Evolutionary conservation across 1,140 invertebrate species (phyloP).

Genomic region (Orius insidiosus): DNA sequence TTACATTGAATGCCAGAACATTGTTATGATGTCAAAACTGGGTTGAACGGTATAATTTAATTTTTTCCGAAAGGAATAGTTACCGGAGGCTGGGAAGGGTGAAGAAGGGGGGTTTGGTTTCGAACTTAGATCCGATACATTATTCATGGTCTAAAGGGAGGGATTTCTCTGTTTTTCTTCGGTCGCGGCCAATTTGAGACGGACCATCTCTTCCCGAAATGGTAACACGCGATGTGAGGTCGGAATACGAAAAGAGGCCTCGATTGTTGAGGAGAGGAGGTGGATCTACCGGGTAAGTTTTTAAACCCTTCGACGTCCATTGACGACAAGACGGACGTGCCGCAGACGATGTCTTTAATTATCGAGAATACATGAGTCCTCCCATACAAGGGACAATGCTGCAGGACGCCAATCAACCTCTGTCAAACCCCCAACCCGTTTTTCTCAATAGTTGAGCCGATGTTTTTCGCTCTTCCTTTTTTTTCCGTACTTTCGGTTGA

Average conservation of each 20-base stretch:
- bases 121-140: slow-evolving; percentile 5
- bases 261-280: too few species aligned
- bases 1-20: slow-evolving; percentile 14
- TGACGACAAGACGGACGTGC: too few species aligned
- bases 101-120: background rate
- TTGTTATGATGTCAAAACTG: slow-evolving; percentile 17
- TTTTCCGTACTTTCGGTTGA: slow-evolving; percentile 4
- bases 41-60: slow-evolving; percentile 17
- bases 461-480: background rate
- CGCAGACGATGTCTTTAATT: too few species aligned
- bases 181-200: slow-evolving; percentile 8
- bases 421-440: background rate
- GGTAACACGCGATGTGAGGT: slow-evolving; percentile 11
- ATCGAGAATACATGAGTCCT: too few species aligned
- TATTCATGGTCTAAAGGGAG: slow-evolving; percentile 11
- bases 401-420: slow-evolving; percentile 3
- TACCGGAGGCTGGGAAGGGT: background rate
- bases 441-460: too few species aligned
- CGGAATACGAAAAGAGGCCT: slow-evolving; percentile 6
- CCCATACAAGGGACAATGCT: too few species aligned
- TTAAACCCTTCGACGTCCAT: too few species aligned
- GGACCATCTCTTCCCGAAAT: slow-evolving; percentile 11
- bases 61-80: slow-evolving; percentile 11
- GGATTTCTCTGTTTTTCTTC: slow-evolving; percentile 9
- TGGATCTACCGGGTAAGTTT: too few species aligned